Evolutionary conservation across 2,888 invertebrate genomes (phyloP), one percentile per base, ranked within the genome.

Genomic region (Tinea semifulvella): DNA sequence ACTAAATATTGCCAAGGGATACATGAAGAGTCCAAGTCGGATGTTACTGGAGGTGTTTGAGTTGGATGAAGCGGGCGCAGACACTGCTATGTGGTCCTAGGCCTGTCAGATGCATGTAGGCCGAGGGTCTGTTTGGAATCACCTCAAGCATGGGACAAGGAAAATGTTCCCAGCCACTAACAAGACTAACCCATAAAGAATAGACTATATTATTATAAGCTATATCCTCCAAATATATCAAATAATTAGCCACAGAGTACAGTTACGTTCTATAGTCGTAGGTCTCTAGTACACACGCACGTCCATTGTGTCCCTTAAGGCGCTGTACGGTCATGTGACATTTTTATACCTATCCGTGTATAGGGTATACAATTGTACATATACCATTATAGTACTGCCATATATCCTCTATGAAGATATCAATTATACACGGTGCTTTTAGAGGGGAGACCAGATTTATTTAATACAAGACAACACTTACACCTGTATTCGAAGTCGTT

Each of bases 1-100:
- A 2, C 46, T 46, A 1, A 42, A 50, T 27, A 31, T 51, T 25
- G 48, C 47, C 45, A 50, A 44, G 26, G 54, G 54, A 47, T 55
- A 52, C 53, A 54, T 54, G 4, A 43, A 43, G 35, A 45, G 38
- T 42, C 27, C 42, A 27, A 8, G 18, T n/a, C 45, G 45, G 5
- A 45, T 39, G 22, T 6, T 45, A 31, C 39, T 47, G 39, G 42
- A 42, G 22, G 25, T 43, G 10, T 47, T 47, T 22, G 3, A 19
- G 17, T 17, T 17, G 11, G 22, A 10, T 8, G 40, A 4, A 8
- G 22, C n/a, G 2, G 3, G 5, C 6, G 31, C 13, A 2, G 31
- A 31, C 4, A 11, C 3, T n/a, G 2, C 31, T 2, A 31, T 31
- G 14, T 31, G 31, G 31, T 14, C 6, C 11, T 14, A 7, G 31